Base-by-base conservation (phyloP, 37 sponge, comb jelly and placozoan genomes). In the Mnemiopsis leidyi region DNA sequence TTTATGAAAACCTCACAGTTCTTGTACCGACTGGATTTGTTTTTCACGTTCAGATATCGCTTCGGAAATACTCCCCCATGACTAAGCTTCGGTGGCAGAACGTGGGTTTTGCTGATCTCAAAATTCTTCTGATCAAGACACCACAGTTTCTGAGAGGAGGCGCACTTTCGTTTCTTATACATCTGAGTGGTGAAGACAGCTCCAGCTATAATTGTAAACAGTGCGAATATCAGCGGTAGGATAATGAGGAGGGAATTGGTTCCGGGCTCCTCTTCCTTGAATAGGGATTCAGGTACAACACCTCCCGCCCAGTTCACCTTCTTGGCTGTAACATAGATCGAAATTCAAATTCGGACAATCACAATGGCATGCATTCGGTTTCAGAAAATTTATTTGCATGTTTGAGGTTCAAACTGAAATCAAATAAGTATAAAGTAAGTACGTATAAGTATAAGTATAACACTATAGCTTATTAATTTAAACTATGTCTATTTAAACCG, bases 1-100 rank as follows among this genome's bases (percentile, higher is more conserved):
- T 82, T 82, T 34, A 82, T 30, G 38, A 36, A 34, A 31, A 82
- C 82, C 23, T 34, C 82, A 82, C 82, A 82, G 82, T 82, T 31
- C 32, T 82, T 82, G 38, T 82, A 82, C 36, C 38, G 23, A 1
- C 82, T 37, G 3, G 23, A 36, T 18, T 20, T 20, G 36, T 34
- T 82, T 23, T 30, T 3, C 21, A 34, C 38, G 38, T 82, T 82
- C 30, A 7, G 21, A 23, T 82, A 82, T 7, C 37, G 2, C 73
- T 71, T 71, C 20, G 73, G 73, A 28, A 71, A 71, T 5, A 25
- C 73, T 34, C 82, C 82, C 1, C 23, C 38, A 13, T 29, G 38
- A 31, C 38, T 35, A 33, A 7, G 2, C 21, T 31, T 31, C 1
- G 82, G 21, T 29, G 33, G 37, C 31, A 82, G 32, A 2, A 33